Conservation (phyloP, 1,140 invertebrate genomes). For the Aphelinus certus region DNA sequence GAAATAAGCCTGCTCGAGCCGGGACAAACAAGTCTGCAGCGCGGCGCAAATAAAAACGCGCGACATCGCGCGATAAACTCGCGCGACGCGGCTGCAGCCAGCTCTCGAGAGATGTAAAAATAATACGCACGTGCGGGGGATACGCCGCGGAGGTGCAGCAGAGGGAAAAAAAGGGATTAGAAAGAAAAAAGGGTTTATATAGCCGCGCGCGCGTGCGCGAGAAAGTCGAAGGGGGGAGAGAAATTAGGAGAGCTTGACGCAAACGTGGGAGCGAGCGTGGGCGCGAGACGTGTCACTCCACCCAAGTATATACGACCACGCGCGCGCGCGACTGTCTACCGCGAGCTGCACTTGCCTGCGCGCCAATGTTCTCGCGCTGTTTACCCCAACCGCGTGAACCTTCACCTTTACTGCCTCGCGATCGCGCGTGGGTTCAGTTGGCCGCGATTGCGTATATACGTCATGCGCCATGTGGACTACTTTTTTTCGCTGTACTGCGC, state of each 20-base stretch:
- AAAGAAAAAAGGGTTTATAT: not conserved
- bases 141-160: not conserved
- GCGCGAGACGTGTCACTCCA: not conserved
- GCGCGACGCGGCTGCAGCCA: not conserved
- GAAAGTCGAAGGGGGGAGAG: not conserved
- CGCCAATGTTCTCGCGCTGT: too few relatives aligned
- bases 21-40: not conserved
- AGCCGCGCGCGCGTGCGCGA: not conserved
- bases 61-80: not conserved
- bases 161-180: not conserved
- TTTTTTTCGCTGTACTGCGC: too few relatives aligned
- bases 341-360: too few relatives aligned
- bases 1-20: not conserved
- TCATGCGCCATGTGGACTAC: not conserved
- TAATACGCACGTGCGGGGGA: not conserved
- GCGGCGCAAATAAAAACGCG: not conserved
- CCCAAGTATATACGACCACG: not conserved
- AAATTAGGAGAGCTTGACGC: not conserved
- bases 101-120: not conserved
- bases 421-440: not conserved
- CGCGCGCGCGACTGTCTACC: not conserved
- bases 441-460: constrained; percentile 5
- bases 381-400: not conserved
- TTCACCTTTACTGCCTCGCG: not conserved
- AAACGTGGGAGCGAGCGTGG: constrained; percentile 19